These are phyloP conservation scores for Oryzias sinensis DNA, from an alignment of 2,797 vertebrate genomes.

Conservation along the genomic window DNA sequence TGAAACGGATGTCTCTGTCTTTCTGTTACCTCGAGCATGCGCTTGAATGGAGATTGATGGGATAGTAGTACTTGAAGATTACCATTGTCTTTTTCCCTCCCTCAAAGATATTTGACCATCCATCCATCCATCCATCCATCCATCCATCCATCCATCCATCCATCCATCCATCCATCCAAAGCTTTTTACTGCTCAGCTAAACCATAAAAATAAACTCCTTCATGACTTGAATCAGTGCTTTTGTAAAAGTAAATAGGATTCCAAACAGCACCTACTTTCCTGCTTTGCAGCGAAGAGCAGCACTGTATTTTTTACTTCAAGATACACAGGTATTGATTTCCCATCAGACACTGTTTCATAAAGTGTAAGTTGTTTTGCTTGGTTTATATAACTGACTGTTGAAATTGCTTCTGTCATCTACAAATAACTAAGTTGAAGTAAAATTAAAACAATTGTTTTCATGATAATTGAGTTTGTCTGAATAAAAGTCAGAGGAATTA, in stretches of 20 bases:
- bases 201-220: background rate
- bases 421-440: too few species aligned
- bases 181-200: background rate
- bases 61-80: background rate
- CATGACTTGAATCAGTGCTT: background rate
- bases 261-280: background rate
- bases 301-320: conserved; percentile 24
- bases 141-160: too few species aligned
- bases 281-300: conserved; percentile 1
- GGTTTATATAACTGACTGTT: background rate
- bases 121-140: too few species aligned
- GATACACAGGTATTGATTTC: conserved; percentile 37
- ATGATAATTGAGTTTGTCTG: too few species aligned
- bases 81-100: background rate
- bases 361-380: conserved; percentile 9
- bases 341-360: conserved; percentile 33
- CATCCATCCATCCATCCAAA: background rate
- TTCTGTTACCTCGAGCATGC: background rate
- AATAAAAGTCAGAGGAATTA: too few species aligned
- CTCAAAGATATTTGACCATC: background rate
- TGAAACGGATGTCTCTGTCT: background rate
- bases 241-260: background rate
- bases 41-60: background rate
- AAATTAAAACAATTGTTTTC: too few species aligned
- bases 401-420: too few species aligned